Percentiles rank a stretch among this genome's conserved stretches.
Conservation (phyloP, 2,888 invertebrate genomes). For the Teinopalpus imperialis region DNA sequence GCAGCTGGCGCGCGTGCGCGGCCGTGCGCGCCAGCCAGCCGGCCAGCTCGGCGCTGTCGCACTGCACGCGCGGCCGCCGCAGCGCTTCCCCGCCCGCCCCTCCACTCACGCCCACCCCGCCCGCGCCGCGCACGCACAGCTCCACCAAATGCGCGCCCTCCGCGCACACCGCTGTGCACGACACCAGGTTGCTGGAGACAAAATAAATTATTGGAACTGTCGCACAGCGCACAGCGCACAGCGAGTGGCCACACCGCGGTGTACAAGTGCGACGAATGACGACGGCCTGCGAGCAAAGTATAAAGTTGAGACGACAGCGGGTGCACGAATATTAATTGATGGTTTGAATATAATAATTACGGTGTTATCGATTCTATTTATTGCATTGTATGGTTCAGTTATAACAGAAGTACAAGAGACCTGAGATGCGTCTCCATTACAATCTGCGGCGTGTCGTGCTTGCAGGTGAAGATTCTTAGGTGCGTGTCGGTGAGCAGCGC, state of each 20-base stretch:
- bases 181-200: conserved; percentile 81
- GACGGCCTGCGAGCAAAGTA: too few relatives aligned
- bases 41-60: conserved; percentile 87
- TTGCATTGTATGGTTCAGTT: too few relatives aligned
- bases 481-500: conserved; percentile 89
- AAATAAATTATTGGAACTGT: too few relatives aligned
- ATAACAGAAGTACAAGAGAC: conserved; percentile 53
- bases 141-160: conserved; percentile 86
- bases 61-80: conserved; percentile 89
- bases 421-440: conserved; percentile 84
- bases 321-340: too few relatives aligned
- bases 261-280: too few relatives aligned
- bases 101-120: conserved; percentile 58
- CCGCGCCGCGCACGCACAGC: conserved; percentile 81
- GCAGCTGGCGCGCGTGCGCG: conserved; percentile 93
- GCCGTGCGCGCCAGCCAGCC: conserved; percentile 89
- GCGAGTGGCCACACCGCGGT: too few relatives aligned
- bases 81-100: conserved; percentile 67
- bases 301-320: too few relatives aligned
- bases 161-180: conserved; percentile 83
- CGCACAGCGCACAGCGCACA: too few relatives aligned
- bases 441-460: conserved; percentile 73
- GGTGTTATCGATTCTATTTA: too few relatives aligned
- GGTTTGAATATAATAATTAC: too few relatives aligned
- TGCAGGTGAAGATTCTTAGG: conserved; percentile 87